A percentile compares a stretch with the other conserved stretches of the same genome.
phyloP scores from a whole-genome alignment of 2,113 vertebrate species.

The Tor tambroides region DNA sequence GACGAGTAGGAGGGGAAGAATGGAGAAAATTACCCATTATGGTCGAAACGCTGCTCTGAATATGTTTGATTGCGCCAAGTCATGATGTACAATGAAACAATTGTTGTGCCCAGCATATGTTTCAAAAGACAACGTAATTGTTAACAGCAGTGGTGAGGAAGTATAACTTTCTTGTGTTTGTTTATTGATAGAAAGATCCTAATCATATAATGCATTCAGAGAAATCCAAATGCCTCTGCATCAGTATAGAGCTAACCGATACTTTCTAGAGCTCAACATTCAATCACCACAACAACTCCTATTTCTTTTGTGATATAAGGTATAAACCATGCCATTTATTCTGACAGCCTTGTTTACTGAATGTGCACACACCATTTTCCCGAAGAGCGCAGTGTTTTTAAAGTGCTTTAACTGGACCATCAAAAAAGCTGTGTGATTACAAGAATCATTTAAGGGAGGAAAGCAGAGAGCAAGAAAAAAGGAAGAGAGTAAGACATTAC shows the following conservation, averaged over 20 bases:
- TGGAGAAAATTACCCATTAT: constrained; percentile 16
- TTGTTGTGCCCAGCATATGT: neutral
- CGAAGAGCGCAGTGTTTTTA: constrained; percentile 1
- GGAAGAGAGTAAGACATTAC: neutral
- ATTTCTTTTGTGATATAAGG: neutral
- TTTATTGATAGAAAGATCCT: constrained; percentile 13
- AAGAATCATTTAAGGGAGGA: neutral
- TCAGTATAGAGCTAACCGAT: neutral
- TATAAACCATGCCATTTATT: neutral
- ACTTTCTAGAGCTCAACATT: neutral
- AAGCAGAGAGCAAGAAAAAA: neutral
- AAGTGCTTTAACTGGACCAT: constrained; percentile 7
- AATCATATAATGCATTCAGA: neutral
- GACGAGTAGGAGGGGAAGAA: neutral
- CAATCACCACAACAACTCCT: neutral
- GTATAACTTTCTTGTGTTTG: neutral
- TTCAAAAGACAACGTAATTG: constrained; percentile 10
- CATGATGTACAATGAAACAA: constrained; percentile 24
- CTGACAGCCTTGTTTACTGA: constrained; percentile 10
- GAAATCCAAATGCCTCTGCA: neutral
- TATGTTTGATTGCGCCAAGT: constrained; percentile 1
- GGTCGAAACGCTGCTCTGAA: neutral
- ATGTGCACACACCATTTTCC: neutral
- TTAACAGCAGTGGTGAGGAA: neutral
- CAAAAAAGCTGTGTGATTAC: neutral